These are phyloP conservation scores for Rotaria sp. DNA, from an alignment of 2,888 invertebrate genomes.

Conservation along the genomic window DNA sequence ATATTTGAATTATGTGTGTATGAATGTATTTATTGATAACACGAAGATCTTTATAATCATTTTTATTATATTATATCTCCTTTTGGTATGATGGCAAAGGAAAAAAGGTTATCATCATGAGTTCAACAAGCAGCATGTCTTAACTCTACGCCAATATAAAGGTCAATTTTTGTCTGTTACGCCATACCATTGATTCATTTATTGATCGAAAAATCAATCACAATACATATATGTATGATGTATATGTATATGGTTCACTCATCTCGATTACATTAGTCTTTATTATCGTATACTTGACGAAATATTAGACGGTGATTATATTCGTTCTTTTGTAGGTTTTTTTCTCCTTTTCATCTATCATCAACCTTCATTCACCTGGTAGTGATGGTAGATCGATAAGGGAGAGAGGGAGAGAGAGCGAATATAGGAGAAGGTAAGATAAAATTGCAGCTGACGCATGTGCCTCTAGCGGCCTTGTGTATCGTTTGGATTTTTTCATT, in stretches of 20 bases:
- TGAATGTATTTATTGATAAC: background rate
- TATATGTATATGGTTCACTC: background rate
- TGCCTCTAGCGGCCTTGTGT: background rate
- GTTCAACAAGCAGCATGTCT: background rate
- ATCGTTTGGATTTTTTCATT: background rate
- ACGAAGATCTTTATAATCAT: background rate
- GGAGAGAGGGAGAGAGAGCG: background rate
- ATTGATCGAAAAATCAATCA: background rate
- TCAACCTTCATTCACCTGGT: slow-evolving; percentile 10
- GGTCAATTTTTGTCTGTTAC: background rate
- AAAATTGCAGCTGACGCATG: background rate
- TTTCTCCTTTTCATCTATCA: background rate
- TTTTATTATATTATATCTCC: background rate
- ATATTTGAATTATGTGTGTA: background rate
- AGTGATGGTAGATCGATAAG: background rate
- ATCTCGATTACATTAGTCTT: background rate
- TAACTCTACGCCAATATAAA: background rate
- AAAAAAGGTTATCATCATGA: background rate
- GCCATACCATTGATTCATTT: background rate
- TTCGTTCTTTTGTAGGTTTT: background rate
- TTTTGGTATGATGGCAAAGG: background rate
- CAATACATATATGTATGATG: background rate
- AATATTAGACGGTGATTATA: background rate
- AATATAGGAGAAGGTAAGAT: background rate
- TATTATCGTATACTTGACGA: background rate